Evolutionary conservation across 2,113 vertebrate species (phyloP).

Genomic region (Butorides virescens): DNA sequence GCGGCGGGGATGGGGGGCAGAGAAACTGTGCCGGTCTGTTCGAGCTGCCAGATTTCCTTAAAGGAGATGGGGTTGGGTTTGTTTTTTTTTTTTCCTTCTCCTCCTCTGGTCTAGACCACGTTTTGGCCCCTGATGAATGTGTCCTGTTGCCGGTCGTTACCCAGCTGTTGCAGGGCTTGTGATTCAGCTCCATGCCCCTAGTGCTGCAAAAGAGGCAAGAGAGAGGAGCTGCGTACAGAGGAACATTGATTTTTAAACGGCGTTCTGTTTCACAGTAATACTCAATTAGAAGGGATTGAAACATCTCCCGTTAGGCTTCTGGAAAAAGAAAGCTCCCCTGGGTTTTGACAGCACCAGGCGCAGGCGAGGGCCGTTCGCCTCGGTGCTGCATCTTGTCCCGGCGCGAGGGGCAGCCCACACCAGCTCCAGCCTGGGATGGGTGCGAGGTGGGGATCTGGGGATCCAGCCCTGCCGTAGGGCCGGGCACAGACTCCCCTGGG

Average conservation of each 20-base stretch:
- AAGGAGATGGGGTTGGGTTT: not conserved
- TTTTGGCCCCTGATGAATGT: accelerated
- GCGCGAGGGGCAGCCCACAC: accelerated
- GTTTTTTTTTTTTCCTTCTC: not conserved
- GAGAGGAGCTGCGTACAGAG: accelerated
- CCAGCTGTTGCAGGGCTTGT: not conserved
- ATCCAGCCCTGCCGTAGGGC: not conserved
- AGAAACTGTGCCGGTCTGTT: not conserved
- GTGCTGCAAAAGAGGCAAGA: not conserved
- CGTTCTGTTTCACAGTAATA: not conserved
- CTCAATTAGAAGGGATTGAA: not conserved
- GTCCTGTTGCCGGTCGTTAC: not conserved
- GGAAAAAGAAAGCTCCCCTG: not conserved
- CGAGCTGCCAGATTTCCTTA: not conserved
- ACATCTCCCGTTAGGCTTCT: not conserved
- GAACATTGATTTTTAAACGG: not conserved
- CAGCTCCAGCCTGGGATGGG: not conserved
- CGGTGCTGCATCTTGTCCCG: accelerated
- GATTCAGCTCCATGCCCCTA: not conserved
- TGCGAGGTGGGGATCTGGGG: not conserved
- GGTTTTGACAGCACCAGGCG: not conserved
- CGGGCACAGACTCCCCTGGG: not conserved
- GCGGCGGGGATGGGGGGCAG: not conserved
- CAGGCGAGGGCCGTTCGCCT: accelerated
- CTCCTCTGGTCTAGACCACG: not conserved